Evolutionary conservation across 1,140 invertebrate genomes (phyloP), one percentile per base, ranked within the genome.

Genomic region (Myzus persicae): DNA sequence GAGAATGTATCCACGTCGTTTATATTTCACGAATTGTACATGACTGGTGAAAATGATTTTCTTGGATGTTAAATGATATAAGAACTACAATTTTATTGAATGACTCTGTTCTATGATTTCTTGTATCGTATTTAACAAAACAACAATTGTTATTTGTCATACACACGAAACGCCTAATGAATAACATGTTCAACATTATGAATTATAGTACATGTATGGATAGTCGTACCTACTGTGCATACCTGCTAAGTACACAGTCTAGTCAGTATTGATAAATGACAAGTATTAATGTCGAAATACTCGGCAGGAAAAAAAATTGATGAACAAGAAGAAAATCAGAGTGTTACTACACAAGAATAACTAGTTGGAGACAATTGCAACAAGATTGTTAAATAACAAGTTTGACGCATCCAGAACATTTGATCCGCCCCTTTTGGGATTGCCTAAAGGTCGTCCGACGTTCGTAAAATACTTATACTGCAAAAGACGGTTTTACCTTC

Each of bases 381-480:
- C 48, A 89, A 24, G 88, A 54, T 89, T 89, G 88, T 54, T 54
- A 89, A 54, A 51, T 89, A 54, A 54, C 88, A 89, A 89, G 48
- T 89, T 89, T 89, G 88, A 48, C 88, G 48, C 88, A 89, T 54
- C 48, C 36, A n/a, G 9, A 40, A 89, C 88, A 54, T 48, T 54
- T 26, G 48, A 54, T 40, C 88, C 88, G 88, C 88, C 88, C 48
- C 20, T 40, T 89, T 89, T 54, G 48, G 88, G 46, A 54, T 89
- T 54, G 48, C 54, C 48, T 54, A 54, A 44, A 89, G 22, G 36
- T 24, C n/a, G 36, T 11, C 31, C 22, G 36, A 51, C 36, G 44
- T 89, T 89, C 51, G 46, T 89, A 89, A 54, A 89, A 89, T 89
- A 89, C 88, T 51, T 89, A 89, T n/a, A 89, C 88, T 89, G 88